Percentiles rank a stretch among this genome's conserved stretches.
These are phyloP conservation scores for Arctia plantaginis DNA, from an alignment of 2,888 invertebrate species.

Conservation along the genomic window DNA sequence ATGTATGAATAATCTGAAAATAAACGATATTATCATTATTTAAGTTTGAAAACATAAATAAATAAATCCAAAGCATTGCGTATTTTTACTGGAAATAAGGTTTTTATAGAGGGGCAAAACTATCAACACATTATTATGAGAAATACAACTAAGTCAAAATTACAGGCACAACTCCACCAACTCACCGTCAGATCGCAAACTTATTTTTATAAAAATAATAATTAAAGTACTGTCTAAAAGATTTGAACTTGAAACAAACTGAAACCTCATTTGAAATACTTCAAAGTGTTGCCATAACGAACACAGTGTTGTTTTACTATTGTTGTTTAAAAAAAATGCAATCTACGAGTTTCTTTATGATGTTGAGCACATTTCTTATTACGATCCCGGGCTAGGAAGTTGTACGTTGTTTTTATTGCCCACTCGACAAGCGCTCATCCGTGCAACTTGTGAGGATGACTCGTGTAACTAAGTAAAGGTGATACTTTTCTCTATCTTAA, in stretches of 20 bases:
- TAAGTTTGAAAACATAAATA: too few relatives aligned
- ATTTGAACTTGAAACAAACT: constrained; percentile 1
- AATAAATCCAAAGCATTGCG: too few relatives aligned
- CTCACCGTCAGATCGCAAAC: neutral
- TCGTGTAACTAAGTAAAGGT: constrained; percentile 35
- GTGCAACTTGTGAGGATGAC: constrained; percentile 42
- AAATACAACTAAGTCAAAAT: neutral
- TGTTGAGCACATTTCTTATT: constrained; percentile 44
- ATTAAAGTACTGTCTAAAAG: too few relatives aligned
- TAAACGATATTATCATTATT: too few relatives aligned
- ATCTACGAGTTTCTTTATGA: constrained; percentile 45
- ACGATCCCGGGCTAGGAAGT: constrained; percentile 38
- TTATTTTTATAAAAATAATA: neutral
- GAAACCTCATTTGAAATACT: constrained; percentile 14
- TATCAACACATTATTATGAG: neutral
- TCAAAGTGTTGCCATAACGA: constrained; percentile 14
- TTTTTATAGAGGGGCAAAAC: neutral
- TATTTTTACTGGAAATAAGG: too few relatives aligned
- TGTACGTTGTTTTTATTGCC: constrained; percentile 48
- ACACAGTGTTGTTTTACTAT: constrained; percentile 22
- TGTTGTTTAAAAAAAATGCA: constrained; percentile 37
- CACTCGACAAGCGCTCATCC: constrained; percentile 41
- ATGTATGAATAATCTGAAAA: too few relatives aligned
- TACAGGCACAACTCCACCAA: neutral
- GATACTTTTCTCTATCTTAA: constrained; percentile 1